Evolutionary conservation across 2,888 invertebrate species (phyloP).

Genomic region (Oscheius onirici): DNA sequence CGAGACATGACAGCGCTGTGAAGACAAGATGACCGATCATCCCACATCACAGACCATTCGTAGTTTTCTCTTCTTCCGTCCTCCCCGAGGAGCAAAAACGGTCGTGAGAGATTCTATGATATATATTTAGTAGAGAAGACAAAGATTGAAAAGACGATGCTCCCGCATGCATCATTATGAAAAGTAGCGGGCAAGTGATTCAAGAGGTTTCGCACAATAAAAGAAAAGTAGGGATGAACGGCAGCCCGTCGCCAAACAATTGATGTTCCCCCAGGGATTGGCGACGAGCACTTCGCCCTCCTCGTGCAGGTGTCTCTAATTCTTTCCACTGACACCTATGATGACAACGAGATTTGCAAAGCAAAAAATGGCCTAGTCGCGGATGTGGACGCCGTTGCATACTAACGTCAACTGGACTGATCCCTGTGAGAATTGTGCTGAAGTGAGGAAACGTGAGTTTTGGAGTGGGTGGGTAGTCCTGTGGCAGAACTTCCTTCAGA

Average conservation of each 20-base stretch:
- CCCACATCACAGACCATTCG: slow-evolving; percentile 32
- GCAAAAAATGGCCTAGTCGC: not conserved
- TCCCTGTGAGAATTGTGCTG: slow-evolving; percentile 18
- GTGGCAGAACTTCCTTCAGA: too few relatives aligned
- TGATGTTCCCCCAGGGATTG: slow-evolving; percentile 29
- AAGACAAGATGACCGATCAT: slow-evolving; percentile 24
- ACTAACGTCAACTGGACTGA: slow-evolving; percentile 2
- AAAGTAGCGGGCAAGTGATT: not conserved
- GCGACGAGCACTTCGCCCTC: slow-evolving; percentile 21
- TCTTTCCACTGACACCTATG: slow-evolving; percentile 19
- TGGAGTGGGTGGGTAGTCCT: too few relatives aligned
- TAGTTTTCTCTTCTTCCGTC: not conserved
- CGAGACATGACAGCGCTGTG: slow-evolving; percentile 39
- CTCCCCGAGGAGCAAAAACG: not conserved
- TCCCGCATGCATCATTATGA: slow-evolving; percentile 3
- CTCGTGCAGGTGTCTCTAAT: slow-evolving; percentile 22
- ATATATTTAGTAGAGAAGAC: not conserved
- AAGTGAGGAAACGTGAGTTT: not conserved
- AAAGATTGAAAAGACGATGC: slow-evolving; percentile 1
- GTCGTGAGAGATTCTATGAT: not conserved
- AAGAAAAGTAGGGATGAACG: slow-evolving; percentile 29
- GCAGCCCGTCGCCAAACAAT: slow-evolving; percentile 33
- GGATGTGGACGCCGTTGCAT: not conserved
- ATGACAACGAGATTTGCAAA: slow-evolving; percentile 1
- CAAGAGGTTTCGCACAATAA: slow-evolving; percentile 24